Base-by-base conservation (phyloP, 2,888 invertebrate genomes). In the Oconnorella tubifera region DNA sequence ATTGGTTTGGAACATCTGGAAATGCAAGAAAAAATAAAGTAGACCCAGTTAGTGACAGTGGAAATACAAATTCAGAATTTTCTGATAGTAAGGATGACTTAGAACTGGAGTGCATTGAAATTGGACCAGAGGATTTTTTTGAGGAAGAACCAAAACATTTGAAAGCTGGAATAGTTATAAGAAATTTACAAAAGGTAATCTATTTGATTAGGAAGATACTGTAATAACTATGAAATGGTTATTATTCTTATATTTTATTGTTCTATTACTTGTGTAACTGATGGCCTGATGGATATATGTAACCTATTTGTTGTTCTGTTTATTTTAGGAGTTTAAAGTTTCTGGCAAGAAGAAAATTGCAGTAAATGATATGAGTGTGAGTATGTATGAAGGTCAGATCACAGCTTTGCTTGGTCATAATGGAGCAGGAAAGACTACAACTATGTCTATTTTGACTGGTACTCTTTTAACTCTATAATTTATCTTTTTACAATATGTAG, bases 361-460 rank as follows among this genome's bases (percentile, higher is more conserved):
- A 25, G 87, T 94, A 0, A 85, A 87, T 72, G 85, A 88, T 66
- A 84, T 92, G 33, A 85, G 86, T 10, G 80, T 93, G 77, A 87
- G 89, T 69, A 89, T 93, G 76, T 89, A 89, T 75, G 86, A 88
- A 75, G 90, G 90, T 0, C 89, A 92, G 82, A 92, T 94, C 51
- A 92, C 92, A 0, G 90, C 90, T 0, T 83, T 94, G 25, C 83
- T 95, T 25, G 95, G 95, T 0, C 91, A 91, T 79, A 92, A 92
- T 78, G 92, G 92, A 6, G 92, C 91, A 57, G 91, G 94, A 33
- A 92, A 92, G 84, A 92, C 93, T 0, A 94, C 95, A 0, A 92
- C 93, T 1, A 92, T 95, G 86, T 91, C 91, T 0, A 93, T 95
- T 89, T 83, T 95, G 53, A 93, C 92, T 49, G 94, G 86, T 84